Conservation (phyloP, 1,140 invertebrate species). For the Muscidifurax raptorellus region DNA sequence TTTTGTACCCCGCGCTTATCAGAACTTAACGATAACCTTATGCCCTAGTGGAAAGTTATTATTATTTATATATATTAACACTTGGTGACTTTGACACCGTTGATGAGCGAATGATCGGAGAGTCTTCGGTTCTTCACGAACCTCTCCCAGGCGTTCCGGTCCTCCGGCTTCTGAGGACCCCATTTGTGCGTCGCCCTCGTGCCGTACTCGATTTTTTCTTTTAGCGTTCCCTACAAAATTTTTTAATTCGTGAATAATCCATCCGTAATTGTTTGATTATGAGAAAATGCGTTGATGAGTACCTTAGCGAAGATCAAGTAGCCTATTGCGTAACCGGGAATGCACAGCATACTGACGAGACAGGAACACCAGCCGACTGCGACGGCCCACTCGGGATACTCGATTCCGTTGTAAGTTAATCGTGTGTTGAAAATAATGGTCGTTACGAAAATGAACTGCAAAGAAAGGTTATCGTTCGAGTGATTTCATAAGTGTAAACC, state of each 20-base stretch:
- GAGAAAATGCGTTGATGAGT: too few relatives aligned
- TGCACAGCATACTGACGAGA: constrained; percentile 77
- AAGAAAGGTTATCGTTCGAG: constrained; percentile 48
- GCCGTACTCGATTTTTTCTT: constrained; percentile 60
- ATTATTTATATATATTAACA: constrained; percentile 35
- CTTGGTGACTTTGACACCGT: constrained; percentile 57
- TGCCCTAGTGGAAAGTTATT: background rate
- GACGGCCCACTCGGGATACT: constrained; percentile 80
- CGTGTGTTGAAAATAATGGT: constrained; percentile 77
- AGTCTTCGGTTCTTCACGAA: constrained; percentile 53
- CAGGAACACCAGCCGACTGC: constrained; percentile 80
- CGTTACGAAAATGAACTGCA: constrained; percentile 79
- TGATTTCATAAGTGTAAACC: too few relatives aligned
- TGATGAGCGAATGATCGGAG: constrained; percentile 53
- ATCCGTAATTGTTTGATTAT: too few relatives aligned
- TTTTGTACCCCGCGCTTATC: constrained; percentile 9
- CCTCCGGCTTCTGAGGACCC: constrained; percentile 61
- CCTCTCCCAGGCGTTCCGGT: constrained; percentile 65
- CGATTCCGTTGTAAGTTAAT: constrained; percentile 76
- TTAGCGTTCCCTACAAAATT: constrained; percentile 59
- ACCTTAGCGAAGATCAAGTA: constrained; percentile 63
- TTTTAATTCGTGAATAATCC: too few relatives aligned
- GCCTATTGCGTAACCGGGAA: constrained; percentile 78
- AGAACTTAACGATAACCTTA: background rate
- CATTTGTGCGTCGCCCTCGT: constrained; percentile 62